Conservation (phyloP, 2,113 vertebrate genomes). For the Phaethornis superciliosus region DNA sequence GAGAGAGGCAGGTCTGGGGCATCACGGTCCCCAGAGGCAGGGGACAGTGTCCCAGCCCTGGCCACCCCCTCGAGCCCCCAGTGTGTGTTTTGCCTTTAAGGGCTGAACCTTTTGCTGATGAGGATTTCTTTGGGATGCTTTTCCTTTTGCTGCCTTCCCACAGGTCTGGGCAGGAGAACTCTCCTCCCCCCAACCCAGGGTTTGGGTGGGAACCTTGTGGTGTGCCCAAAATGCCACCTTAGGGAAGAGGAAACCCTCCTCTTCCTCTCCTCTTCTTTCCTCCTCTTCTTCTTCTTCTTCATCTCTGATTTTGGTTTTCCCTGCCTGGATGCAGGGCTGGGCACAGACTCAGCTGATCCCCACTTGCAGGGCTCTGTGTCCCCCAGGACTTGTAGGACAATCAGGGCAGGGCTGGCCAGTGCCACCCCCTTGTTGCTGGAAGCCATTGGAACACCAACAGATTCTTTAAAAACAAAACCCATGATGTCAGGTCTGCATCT, state of each 20-base stretch:
- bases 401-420: background rate
- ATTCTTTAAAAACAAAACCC: background rate
- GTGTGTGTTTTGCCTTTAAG: background rate
- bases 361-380: background rate
- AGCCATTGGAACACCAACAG: background rate
- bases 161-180: background rate
- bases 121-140: constrained; percentile 42
- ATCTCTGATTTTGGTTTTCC: background rate
- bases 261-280: background rate
- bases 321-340: background rate
- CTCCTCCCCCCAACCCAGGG: background rate
- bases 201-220: background rate
- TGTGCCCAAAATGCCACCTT: background rate
- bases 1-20: background rate
- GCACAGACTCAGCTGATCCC: background rate
- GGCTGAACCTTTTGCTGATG: accelerated
- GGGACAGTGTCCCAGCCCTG: background rate
- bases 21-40: accelerated
- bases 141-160: background rate
- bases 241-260: background rate
- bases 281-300: constrained; percentile 24
- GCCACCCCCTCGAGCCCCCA: background rate
- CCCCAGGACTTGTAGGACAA: background rate
- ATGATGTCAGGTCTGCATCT: background rate
- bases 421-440: background rate